phyloP scores from a whole-genome alignment of 1,140 invertebrate genomes.

The Neodiprion virginianus region DNA sequence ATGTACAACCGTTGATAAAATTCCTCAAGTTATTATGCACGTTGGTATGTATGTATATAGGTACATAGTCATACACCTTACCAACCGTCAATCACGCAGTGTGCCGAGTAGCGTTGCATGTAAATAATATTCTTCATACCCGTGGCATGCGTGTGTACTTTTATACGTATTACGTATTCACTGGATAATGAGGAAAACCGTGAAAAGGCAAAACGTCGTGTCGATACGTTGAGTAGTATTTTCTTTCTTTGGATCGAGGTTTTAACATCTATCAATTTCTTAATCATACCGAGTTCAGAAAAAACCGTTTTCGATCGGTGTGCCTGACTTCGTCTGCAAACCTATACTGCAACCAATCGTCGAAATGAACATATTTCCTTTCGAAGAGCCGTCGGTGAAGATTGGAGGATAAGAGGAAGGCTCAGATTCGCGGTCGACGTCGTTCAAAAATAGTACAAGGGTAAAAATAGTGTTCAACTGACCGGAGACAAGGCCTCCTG shows the following conservation, averaged over 20 bases:
- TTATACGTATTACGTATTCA: too few relatives aligned
- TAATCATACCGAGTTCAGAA: too few relatives aligned
- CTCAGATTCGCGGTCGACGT: too few relatives aligned
- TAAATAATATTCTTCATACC: background rate
- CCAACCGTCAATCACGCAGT: background rate
- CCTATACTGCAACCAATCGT: too few relatives aligned
- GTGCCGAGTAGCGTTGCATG: background rate
- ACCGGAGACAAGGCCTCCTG: slow-evolving; percentile 60
- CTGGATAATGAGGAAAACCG: background rate
- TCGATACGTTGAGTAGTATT: slow-evolving; percentile 18
- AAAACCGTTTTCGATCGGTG: too few relatives aligned
- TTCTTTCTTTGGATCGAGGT: too few relatives aligned
- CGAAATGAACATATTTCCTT: too few relatives aligned
- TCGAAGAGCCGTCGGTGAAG: too few relatives aligned
- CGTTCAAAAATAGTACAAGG: background rate
- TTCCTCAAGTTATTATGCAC: background rate
- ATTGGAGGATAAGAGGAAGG: background rate
- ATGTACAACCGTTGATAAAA: too few relatives aligned
- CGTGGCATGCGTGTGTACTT: too few relatives aligned
- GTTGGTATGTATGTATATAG: background rate
- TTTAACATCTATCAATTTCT: too few relatives aligned
- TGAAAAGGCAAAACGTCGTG: slow-evolving; percentile 22
- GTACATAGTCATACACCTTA: background rate
- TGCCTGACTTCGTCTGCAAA: too few relatives aligned
- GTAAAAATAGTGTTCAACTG: slow-evolving; percentile 33